phyloP scores from a whole-genome alignment of 2,113 vertebrate genomes.

The Pachycephala philippinensis region DNA sequence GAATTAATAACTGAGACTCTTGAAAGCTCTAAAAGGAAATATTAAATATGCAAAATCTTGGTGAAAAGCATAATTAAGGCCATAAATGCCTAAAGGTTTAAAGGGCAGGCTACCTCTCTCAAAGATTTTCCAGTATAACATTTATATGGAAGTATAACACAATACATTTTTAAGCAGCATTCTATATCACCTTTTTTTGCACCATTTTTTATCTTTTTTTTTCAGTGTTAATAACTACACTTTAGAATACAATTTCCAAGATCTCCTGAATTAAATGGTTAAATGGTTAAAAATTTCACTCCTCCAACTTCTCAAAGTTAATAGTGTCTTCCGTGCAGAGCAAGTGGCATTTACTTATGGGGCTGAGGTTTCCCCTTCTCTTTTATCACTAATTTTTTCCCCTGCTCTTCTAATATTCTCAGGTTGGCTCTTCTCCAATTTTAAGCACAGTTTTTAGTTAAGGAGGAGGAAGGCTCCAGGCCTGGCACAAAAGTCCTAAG shows the following conservation, averaged over 20 bases:
- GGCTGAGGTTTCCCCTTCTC: neutral
- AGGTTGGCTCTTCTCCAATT: neutral
- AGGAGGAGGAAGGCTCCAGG: neutral
- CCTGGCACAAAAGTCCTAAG: neutral
- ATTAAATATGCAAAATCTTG: slow-evolving; percentile 78
- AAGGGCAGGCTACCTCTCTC: slow-evolving; percentile 56
- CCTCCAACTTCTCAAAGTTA: neutral
- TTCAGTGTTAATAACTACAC: neutral
- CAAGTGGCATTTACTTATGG: neutral
- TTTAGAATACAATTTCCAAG: neutral
- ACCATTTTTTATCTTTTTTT: neutral
- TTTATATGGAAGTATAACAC: neutral
- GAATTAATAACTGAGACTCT: slow-evolving; percentile 75
- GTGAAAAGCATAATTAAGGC: slow-evolving; percentile 74
- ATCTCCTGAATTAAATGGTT: neutral
- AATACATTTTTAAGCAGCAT: slow-evolving; percentile 21
- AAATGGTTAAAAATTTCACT: neutral
- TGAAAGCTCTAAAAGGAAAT: slow-evolving; percentile 74
- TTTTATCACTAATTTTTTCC: neutral
- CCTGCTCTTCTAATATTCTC: neutral
- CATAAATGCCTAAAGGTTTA: slow-evolving; percentile 65
- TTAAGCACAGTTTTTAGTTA: neutral
- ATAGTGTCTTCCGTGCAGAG: neutral
- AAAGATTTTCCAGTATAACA: slow-evolving; percentile 33
- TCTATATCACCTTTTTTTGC: neutral